Conservation (phyloP, 1,140 invertebrate species). For the Limonius californicus region DNA sequence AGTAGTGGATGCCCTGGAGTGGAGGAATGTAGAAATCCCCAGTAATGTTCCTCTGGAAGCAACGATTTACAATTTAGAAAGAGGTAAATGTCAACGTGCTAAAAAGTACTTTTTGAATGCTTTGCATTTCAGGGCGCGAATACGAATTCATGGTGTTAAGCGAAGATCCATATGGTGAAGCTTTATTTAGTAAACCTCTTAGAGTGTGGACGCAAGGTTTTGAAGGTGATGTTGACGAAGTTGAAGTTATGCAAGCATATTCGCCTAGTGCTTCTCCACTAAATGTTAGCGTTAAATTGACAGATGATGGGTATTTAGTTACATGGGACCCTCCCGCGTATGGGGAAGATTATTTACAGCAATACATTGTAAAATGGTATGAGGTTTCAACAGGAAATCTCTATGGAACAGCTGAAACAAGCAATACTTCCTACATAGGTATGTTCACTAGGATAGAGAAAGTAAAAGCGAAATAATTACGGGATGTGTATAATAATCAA, state of each 20-base stretch:
- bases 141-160: constrained; percentile 92
- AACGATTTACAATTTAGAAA: constrained; percentile 71
- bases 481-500: no score
- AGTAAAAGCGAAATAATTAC: no score
- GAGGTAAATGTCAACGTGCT: constrained; percentile 49
- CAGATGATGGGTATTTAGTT: constrained; percentile 63
- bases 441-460: background rate
- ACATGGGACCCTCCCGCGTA: constrained; percentile 67
- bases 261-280: constrained; percentile 57
- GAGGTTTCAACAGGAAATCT: constrained; percentile 55
- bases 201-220: constrained; percentile 64
- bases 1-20: constrained; percentile 65
- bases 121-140: constrained; percentile 58
- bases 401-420: constrained; percentile 58
- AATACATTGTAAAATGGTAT: constrained; percentile 61
- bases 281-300: constrained; percentile 61
- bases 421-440: constrained; percentile 59
- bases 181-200: constrained; percentile 84
- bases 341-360: constrained; percentile 54
- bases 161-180: constrained; percentile 81
- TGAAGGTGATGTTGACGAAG: constrained; percentile 12
- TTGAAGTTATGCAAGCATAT: constrained; percentile 17
- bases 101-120: background rate
- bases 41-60: constrained; percentile 69
- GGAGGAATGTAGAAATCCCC: constrained; percentile 68